A percentile compares a stretch with the other conserved stretches of the same genome.
phyloP scores from a whole-genome alignment of 2,113 vertebrate species.

The Mirza zaza region DNA sequence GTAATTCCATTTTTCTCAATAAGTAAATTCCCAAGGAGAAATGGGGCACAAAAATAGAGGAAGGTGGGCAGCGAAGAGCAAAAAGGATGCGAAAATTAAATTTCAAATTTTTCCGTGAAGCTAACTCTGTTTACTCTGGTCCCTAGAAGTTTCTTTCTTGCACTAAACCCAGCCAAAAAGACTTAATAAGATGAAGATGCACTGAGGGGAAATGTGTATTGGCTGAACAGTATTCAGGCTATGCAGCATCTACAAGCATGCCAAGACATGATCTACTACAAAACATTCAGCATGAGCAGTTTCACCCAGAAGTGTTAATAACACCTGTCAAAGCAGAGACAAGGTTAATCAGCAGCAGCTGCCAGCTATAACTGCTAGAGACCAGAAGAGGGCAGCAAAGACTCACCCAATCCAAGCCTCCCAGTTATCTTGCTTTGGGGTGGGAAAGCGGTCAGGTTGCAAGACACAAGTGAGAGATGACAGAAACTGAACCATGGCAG shows the following conservation, averaged over 20 bases:
- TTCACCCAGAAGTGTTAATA: not conserved
- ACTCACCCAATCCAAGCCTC: not conserved
- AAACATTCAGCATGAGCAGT: constrained; percentile 16
- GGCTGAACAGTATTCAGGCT: not conserved
- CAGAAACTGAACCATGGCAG: not conserved
- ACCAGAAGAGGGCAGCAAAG: constrained; percentile 61
- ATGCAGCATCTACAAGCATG: not conserved
- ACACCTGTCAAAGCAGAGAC: not conserved
- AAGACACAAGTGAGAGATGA: not conserved
- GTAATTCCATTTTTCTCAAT: constrained; percentile 8
- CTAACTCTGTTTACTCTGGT: not conserved
- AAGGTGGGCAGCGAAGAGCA: not conserved
- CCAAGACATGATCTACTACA: not conserved
- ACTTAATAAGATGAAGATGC: not conserved
- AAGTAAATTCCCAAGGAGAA: not conserved
- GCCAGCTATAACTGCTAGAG: not conserved
- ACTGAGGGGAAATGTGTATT: not conserved
- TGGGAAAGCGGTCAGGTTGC: not conserved
- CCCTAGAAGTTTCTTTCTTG: not conserved
- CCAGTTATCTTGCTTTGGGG: not conserved
- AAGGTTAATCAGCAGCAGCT: not conserved
- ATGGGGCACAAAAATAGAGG: not conserved
- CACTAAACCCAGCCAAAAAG: constrained; percentile 18
- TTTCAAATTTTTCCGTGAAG: constrained; percentile 10
- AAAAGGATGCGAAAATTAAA: not conserved